Evolutionary conservation across 2,888 invertebrate species (phyloP), one percentile per base, ranked within the genome.

Genomic region (Hanleya hanleyi): DNA sequence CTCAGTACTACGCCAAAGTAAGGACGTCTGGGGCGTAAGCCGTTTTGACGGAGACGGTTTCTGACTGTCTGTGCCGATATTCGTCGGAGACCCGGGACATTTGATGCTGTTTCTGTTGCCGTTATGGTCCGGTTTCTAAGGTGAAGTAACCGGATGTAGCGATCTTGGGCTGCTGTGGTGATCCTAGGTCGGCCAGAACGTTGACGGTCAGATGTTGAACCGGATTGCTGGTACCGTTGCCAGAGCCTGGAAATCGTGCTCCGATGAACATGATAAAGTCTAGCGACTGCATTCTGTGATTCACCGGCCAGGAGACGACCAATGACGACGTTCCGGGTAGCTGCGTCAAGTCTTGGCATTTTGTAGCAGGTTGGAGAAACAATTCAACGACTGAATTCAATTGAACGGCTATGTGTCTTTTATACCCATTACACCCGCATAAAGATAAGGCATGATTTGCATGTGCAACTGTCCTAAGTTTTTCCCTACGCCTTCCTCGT

Each of bases 151-250:
- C 22, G 49, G 36, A 68, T 68, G 47, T 68, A 68, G 35, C 36
- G 51, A 50, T 68, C 68, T 36, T 68, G 68, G n/a, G 50, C 68
- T 22, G 36, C 35, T n/a, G 51, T 68, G 4, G 68, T 68, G n/a
- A 50, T 37, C 18, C 68, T 15, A 47, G 51, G 68, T 51, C 68
- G 15, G 26, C 68, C 68, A 33, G 35, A 50, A 36, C 68, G 15
- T 22, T 50, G 51, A 49, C 32, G 68, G 36, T 68, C 51, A 32
- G 32, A 29, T 51, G 51, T 37, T 32, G 35, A 33, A 22, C 18
- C 6, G 33, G 26, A 37, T 50, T 50, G 51, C 51, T 51, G 67
- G 49, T 35, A 49, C 50, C 51, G 5, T 32, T 50, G n/a, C 49
- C 68, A 68, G 18, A 68, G 26, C 7, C 50, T n/a, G 26, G 35